Evolutionary conservation across 30 jellyfish, hydroid and myxozoan species (phyloP).

Genomic region (Pelagia noctiluca): DNA sequence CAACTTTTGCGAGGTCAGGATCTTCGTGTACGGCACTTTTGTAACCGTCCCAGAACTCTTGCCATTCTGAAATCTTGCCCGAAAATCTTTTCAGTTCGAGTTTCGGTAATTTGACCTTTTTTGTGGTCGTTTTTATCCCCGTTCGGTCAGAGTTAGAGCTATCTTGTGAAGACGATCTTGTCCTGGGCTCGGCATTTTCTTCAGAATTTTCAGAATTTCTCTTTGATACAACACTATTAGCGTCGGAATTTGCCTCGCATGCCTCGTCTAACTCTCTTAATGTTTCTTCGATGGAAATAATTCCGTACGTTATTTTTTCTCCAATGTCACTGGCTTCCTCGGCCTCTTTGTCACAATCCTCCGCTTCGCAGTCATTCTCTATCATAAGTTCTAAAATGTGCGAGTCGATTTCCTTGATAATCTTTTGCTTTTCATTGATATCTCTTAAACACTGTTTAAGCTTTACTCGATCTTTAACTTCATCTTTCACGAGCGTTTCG

Average conservation of each 20-base stretch:
- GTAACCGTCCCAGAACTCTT: slow-evolving; percentile 28
- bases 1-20: slow-evolving; percentile 30
- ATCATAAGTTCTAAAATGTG: slow-evolving; percentile 16
- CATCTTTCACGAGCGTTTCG: slow-evolving; percentile 9
- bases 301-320: slow-evolving; percentile 1
- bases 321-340: slow-evolving; percentile 32
- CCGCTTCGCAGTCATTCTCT: slow-evolving; percentile 15
- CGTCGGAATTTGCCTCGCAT: neutral
- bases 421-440: neutral
- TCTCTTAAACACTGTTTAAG: neutral
- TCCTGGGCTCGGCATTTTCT: neutral
- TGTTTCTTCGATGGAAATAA: slow-evolving; percentile 2
- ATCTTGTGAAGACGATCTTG: neutral
- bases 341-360: slow-evolving; percentile 39
- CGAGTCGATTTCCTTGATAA: slow-evolving; percentile 1
- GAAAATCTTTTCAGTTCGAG: slow-evolving; percentile 29
- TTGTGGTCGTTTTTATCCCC: too few relatives aligned
- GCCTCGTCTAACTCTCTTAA: neutral
- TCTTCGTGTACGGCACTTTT: slow-evolving; percentile 42
- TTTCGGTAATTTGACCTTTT: slow-evolving; percentile 25
- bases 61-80: slow-evolving; percentile 35
- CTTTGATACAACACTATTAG: neutral
- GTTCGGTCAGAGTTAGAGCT: too few relatives aligned
- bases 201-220: slow-evolving; percentile 6
- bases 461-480: neutral